These are phyloP conservation scores for Nomada flava DNA, from an alignment of 2,888 invertebrate genomes.

Conservation along the genomic window DNA sequence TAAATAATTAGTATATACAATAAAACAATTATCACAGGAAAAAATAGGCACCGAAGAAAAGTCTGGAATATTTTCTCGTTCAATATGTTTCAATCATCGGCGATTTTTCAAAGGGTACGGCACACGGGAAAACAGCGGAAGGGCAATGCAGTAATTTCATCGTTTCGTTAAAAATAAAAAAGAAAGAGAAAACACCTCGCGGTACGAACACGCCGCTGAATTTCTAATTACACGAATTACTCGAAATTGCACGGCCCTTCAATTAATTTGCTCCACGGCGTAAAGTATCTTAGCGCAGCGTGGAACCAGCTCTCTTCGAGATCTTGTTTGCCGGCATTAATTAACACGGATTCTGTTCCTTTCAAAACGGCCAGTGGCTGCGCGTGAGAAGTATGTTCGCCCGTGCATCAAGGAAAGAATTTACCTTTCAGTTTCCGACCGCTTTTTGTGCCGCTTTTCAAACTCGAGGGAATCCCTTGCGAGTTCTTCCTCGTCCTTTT, in stretches of 20 bases:
- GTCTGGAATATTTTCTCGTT: too few species aligned
- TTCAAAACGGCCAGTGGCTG: slow-evolving; percentile 6
- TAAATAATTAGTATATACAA: too few species aligned
- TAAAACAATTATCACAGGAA: neutral
- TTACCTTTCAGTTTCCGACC: neutral
- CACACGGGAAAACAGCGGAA: neutral
- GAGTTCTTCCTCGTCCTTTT: neutral
- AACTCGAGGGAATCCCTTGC: slow-evolving; percentile 30
- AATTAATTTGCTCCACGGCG: slow-evolving; percentile 27
- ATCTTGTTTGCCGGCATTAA: slow-evolving; percentile 46
- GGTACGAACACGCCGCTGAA: neutral
- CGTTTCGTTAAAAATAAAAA: neutral
- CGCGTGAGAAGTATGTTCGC: slow-evolving; percentile 17
- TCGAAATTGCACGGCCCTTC: slow-evolving; percentile 16
- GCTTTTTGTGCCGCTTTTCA: slow-evolving; percentile 11
- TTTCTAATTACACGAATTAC: slow-evolving; percentile 37
- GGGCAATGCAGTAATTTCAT: neutral
- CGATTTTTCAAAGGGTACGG: neutral
- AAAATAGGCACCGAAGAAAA: neutral
- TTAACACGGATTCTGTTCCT: slow-evolving; percentile 34
- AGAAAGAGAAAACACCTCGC: neutral
- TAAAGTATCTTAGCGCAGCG: slow-evolving; percentile 8
- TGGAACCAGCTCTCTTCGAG: neutral
- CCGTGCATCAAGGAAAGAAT: slow-evolving; percentile 2
- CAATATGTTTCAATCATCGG: neutral